Base-by-base conservation (phyloP, 2,888 invertebrate genomes). In the Drosophila cognata region DNA sequence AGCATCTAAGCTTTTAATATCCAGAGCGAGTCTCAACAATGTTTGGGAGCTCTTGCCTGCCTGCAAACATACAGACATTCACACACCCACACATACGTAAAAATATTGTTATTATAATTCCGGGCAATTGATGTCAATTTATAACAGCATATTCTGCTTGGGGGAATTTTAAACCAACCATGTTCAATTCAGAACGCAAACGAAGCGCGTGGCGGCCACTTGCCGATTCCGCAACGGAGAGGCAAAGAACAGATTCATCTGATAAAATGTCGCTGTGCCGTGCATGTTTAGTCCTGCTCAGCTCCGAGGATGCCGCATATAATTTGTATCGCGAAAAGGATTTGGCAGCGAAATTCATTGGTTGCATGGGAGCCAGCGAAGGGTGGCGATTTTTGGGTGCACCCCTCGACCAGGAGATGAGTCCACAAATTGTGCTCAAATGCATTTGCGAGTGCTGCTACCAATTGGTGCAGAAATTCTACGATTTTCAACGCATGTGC, bases 401-500 rank as follows among this genome's bases (percentile, higher is more conserved):
- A 10, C 55, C 60, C 4, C 51, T 65, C 6, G 74, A 70, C n/a
- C 80, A 88, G 59, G 79, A 62, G 18, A 11, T 57, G 4, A 60
- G 36, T 31, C 56, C 61, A 7, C 68, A 70, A 16, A 38, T 84
- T 50, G 80, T 85, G 71, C 88, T 92, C 11, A 70, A 79, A n/a
- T 81, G 74, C 52, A 84, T 92, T 35, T 92, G 92, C 50, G 76
- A 79, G 38, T 77, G 62, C 25, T 92, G 92, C 63, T 87, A 84
- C 67, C 76, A 81, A 10, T 74, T 91, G 79, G 77, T 92, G 28
- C 75, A 84, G n/a, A 79, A 82, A 33, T 86, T 91, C 25, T 76
- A 88, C 33, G 84, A 90, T 28, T 92, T 92, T 66, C 91, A 88
- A 61, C 72, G 82, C 16, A 91, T 92, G 91, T 91, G 88, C 60